Base-by-base conservation (phyloP, 2,113 vertebrate genomes). In the Poeciliopsis occidentalis region DNA sequence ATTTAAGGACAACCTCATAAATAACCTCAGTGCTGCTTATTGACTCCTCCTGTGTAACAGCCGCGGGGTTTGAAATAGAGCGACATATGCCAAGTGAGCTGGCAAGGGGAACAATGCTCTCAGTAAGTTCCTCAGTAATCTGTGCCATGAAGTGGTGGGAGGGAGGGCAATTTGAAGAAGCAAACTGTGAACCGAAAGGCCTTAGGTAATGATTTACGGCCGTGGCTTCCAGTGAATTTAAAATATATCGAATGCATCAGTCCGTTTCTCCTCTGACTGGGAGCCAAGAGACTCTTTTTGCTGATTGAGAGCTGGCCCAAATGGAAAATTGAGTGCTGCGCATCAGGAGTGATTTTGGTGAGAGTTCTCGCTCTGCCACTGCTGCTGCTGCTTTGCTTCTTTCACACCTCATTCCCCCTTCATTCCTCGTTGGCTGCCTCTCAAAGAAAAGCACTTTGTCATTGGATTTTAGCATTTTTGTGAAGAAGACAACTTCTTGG, bases 1-100 rank as follows among this genome's bases (percentile, higher is more conserved):
- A 64, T 91, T 82, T 89, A 70, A 94, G 91, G 89, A 93, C 89
- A 92, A 66, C 41, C 84, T 89, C 85, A 87, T 91, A 91, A 92
- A 92, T 90, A 89, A 80, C 87, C 90, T 77, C 71, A 87, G 87
- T 81, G 69, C 82, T 67, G 71, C 84, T 88, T 81, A 85, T 63
- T 83, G 67, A 3, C 65, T 71, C 64, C 61, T 80, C 64, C 79
- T 91, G 89, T 88, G 89, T 92, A 90, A 88, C 84, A 83, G 85
- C 90, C 84, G 5, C 54, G 67, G 80, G 88, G 71, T 71, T 87
- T 80, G 73, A 92, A 82, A 86, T 89, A 84, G 90, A 90, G 79
- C 62, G 39, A 78, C 79, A 88, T 86, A 85, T 87, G 80, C 92
- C 91, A 92, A 88, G 86, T 64, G 86, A 86, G 82, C 78, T 92